phyloP scores from a whole-genome alignment of 1,140 invertebrate species.

The Dolichoris vasculosae region DNA sequence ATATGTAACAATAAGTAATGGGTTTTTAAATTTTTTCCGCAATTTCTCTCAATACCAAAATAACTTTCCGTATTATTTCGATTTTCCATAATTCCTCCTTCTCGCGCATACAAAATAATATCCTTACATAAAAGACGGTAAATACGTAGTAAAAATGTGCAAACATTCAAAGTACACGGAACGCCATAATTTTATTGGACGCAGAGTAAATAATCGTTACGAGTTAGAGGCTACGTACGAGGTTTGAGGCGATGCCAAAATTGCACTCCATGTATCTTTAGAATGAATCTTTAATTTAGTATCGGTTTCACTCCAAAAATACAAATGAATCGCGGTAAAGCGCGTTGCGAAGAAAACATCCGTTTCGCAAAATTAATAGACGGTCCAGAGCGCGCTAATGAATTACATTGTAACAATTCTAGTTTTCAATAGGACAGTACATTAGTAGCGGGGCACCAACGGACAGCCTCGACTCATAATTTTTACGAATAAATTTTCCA shows the following conservation, averaged over 20 bases:
- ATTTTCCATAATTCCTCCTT: not conserved
- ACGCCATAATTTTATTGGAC: not conserved
- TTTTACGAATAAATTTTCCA: slow-evolving; percentile 46
- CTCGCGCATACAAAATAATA: too few species aligned
- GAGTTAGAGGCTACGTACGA: slow-evolving; percentile 2
- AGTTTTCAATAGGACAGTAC: slow-evolving; percentile 41
- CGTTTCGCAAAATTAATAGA: slow-evolving; percentile 34
- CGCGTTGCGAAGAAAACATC: not conserved
- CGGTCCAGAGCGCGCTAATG: not conserved
- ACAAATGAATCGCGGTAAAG: not conserved
- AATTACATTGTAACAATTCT: slow-evolving; percentile 39
- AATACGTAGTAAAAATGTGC: not conserved
- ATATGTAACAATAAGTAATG: not conserved
- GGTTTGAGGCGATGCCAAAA: slow-evolving; percentile 22
- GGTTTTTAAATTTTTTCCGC: not conserved
- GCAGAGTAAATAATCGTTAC: not conserved
- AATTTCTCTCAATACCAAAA: not conserved
- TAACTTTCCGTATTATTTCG: not conserved
- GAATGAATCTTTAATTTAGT: slow-evolving; percentile 23
- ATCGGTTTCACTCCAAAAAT: slow-evolving; percentile 26
- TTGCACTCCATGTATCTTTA: slow-evolving; percentile 31
- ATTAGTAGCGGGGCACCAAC: not conserved
- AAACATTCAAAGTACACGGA: not conserved
- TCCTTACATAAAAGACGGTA: not conserved
- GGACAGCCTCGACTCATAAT: slow-evolving; percentile 30